Evolutionary conservation across 2,888 invertebrate genomes (phyloP).

Genomic region (Torymus aiolomorphi): DNA sequence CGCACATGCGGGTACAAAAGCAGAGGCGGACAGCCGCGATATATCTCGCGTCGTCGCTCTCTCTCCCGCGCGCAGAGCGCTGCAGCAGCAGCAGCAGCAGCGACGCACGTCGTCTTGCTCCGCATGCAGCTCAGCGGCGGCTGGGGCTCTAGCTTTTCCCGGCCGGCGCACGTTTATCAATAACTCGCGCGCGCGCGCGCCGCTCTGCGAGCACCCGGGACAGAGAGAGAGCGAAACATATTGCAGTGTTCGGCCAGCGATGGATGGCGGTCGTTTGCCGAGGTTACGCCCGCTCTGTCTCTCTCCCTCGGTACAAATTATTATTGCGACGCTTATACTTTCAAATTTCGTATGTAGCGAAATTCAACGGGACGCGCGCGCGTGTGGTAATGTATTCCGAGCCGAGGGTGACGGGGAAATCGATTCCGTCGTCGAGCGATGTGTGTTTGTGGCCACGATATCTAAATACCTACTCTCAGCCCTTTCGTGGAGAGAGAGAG

Average conservation of each 20-base stretch:
- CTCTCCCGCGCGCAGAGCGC: constrained; percentile 36
- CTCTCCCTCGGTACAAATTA: constrained; percentile 23
- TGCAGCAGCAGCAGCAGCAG: not conserved
- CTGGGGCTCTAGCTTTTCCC: too few species aligned
- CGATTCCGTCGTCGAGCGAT: too few species aligned
- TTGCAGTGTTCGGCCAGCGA: constrained; percentile 62
- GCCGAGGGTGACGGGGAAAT: too few species aligned
- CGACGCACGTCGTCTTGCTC: not conserved
- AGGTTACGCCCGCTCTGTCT: constrained; percentile 61
- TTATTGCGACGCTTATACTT: constrained; percentile 47
- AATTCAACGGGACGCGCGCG: too few species aligned
- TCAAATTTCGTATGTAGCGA: constrained; percentile 29
- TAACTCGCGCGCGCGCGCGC: constrained; percentile 58
- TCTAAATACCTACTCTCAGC: too few species aligned
- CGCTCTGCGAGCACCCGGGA: too few species aligned
- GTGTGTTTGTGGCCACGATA: too few species aligned
- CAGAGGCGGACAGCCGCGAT: constrained; percentile 3
- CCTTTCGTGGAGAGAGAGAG: too few species aligned
- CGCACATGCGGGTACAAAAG: not conserved
- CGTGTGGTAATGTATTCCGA: too few species aligned
- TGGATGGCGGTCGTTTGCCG: constrained; percentile 68
- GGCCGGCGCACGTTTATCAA: constrained; percentile 60
- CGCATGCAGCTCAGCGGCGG: not conserved
- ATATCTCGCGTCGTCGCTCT: constrained; percentile 39
- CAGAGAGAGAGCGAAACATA: constrained; percentile 60